These are phyloP conservation scores for Taxidea taxus DNA, from an alignment of 2,113 vertebrate genomes.

Conservation along the genomic window DNA sequence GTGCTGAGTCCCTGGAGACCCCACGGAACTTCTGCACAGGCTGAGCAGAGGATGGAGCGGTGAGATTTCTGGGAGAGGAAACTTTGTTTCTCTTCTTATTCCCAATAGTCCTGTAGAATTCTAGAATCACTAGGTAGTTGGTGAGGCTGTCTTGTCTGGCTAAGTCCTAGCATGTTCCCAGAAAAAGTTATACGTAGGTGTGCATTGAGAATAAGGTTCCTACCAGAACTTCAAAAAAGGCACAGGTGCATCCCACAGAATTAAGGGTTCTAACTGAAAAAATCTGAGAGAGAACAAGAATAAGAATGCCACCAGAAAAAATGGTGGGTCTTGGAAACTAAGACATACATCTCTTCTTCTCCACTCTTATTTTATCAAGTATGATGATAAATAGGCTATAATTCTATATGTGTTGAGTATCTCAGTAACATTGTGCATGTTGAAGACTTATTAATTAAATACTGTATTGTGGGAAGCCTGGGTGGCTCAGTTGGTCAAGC, in stretches of 20 bases:
- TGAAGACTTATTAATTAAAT: neutral
- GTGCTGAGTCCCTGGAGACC: neutral
- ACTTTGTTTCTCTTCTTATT: neutral
- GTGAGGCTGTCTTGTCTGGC: neutral
- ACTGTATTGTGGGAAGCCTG: neutral
- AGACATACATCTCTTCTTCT: neutral
- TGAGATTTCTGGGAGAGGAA: neutral
- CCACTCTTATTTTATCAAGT: neutral
- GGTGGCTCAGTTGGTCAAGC: neutral
- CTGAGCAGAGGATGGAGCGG: neutral
- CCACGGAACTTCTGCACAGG: neutral
- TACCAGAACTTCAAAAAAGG: neutral
- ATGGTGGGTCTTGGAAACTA: neutral
- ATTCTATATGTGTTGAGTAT: neutral
- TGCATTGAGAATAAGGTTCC: neutral
- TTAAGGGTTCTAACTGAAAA: neutral
- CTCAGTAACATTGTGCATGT: neutral
- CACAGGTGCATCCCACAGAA: neutral
- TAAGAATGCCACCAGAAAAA: neutral
- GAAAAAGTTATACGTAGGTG: neutral
- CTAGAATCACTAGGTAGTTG: neutral
- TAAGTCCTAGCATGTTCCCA: neutral
- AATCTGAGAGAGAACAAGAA: neutral
- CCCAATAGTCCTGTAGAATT: neutral
- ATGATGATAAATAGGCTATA: neutral